Base-by-base conservation (phyloP, 2,888 invertebrate genomes). In the Hartigia nigra region DNA sequence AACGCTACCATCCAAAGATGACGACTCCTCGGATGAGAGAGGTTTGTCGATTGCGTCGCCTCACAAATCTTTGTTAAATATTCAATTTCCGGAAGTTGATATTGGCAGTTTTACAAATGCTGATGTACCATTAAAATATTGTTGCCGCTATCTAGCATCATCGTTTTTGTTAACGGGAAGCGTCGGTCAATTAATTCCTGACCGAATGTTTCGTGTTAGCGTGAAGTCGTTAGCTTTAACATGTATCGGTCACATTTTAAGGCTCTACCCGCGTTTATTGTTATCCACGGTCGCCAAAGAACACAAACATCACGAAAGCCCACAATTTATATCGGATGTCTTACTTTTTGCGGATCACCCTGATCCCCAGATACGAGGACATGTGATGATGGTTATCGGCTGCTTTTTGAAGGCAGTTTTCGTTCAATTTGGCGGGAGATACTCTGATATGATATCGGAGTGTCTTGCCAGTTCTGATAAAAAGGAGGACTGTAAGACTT, bases 221-320 rank as follows among this genome's bases (percentile, higher is more conserved):
- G 96, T 98, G 1, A 98, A 98, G 92, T 95, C 97, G 12, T 94
- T 98, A 69, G 97, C 98, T 0, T 90, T 98, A 32, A 94, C 94
- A 77, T 98, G 97, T 88, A 91, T 98, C 34, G 95, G 95, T 0
- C 95, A 95, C 84, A 94, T 97, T 77, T 92, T 97, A 69, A 94
- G 94, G 70, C 90, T 97, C 35, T 95, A 95, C 86, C 98, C 98
- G 0, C 93, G 94, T 83, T 93, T 95, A 5, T 94, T 98, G 79
- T 94, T 96, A 1, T 90, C 95, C 32, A 90, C 92, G 12, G 86
- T 94, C 39, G 92, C 92, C 72, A 91, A 91, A 81, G 86, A 82
- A 23, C 76, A 83, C 74, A 85, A 81, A 34, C 36, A 79, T 74
- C 74, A 78, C 70, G 69, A 79, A 78, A 82, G 85, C 78, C 84